Percentiles rank a stretch among this genome's conserved stretches.
phyloP scores from a whole-genome alignment of 37 sponge, comb jelly and placozoan genomes.

The Petrosia ficiformis region DNA sequence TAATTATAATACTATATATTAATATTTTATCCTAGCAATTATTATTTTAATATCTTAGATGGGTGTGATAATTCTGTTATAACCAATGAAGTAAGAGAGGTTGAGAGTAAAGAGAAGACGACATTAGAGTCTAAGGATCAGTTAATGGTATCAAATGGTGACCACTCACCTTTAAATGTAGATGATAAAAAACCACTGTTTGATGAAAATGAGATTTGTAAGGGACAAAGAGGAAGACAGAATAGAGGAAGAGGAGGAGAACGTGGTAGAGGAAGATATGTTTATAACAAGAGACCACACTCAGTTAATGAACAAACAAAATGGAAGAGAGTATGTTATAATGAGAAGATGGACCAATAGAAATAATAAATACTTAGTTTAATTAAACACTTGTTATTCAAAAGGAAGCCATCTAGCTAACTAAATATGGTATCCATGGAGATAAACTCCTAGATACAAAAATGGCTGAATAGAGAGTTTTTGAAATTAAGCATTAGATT shows the following conservation, averaged over 20 bases:
- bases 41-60: background rate
- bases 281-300: no score
- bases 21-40: background rate
- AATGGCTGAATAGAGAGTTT: no score
- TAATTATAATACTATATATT: background rate
- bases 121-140: background rate
- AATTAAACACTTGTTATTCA: no score
- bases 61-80: background rate
- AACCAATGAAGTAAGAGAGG: no score
- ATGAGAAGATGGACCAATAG: no score
- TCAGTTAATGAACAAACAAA: no score
- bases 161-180: background rate
- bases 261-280: constrained; percentile 9
- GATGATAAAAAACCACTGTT: background rate
- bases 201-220: background rate
- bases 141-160: background rate
- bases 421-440: no score
- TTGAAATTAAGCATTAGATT: background rate
- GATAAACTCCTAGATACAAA: no score
- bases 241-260: constrained; percentile 7
- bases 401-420: no score
- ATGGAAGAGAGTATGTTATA: no score
- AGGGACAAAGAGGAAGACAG: background rate
- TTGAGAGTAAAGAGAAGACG: background rate
- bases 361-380: no score